Conservation (phyloP, 2,888 invertebrate species). For the Dysmachus trigonus region DNA sequence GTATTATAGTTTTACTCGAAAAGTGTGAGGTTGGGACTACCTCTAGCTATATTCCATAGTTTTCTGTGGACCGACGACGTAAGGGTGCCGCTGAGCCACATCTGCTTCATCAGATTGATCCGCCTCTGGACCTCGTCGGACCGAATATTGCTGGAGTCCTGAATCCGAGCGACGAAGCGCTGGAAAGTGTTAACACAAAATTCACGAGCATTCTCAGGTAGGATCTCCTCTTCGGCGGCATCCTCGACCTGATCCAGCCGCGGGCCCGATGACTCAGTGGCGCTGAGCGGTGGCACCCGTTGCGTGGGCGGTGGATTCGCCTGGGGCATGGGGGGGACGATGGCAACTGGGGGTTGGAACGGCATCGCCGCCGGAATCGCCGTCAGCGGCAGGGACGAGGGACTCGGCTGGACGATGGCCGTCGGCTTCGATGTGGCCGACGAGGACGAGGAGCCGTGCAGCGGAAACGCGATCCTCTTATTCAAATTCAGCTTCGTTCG, state of each 20-base stretch:
- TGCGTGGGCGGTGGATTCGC: neutral
- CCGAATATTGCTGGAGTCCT: constrained; percentile 54
- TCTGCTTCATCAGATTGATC: constrained; percentile 55
- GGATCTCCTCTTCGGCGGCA: neutral
- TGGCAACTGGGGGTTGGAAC: constrained; percentile 54
- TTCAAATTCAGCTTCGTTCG: constrained; percentile 60
- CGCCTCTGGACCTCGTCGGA: constrained; percentile 56
- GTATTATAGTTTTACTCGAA: neutral
- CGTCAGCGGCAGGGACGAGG: constrained; percentile 50
- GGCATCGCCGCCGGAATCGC: constrained; percentile 21
- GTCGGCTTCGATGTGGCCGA: constrained; percentile 55
- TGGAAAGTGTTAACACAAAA: constrained; percentile 48
- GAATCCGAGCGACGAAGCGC: constrained; percentile 46
- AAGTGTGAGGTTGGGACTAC: constrained; percentile 37
- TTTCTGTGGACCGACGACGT: constrained; percentile 54
- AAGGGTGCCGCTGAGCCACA: constrained; percentile 55
- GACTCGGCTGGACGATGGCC: constrained; percentile 57
- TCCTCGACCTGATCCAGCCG: neutral
- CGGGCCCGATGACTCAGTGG: neutral
- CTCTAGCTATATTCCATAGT: constrained; percentile 55
- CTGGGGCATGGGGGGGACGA: constrained; percentile 56
- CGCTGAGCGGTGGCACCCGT: neutral
- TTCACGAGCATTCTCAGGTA: constrained; percentile 39
- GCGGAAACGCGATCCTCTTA: constrained; percentile 61
- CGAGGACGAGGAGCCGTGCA: constrained; percentile 52